Evolutionary conservation across 2,113 vertebrate species (phyloP).

Genomic region (Forbesichthys agassizii): DNA sequence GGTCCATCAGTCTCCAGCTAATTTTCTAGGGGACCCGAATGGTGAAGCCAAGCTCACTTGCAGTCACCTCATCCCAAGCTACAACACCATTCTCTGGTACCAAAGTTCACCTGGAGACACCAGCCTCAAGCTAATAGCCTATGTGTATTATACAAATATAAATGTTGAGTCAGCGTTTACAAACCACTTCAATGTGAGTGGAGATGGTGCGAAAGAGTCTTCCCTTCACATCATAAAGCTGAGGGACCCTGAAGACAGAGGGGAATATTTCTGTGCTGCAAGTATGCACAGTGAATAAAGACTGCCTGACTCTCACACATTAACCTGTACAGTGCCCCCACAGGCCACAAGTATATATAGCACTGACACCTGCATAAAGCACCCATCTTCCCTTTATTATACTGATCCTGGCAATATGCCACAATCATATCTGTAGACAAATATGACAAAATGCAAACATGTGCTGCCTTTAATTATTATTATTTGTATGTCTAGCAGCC

Average conservation of each 20-base stretch:
- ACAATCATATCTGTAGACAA: too few relatives aligned
- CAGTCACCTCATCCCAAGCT: constrained; percentile 21
- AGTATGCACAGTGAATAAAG: constrained; percentile 50
- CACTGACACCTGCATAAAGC: too few relatives aligned
- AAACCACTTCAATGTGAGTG: constrained; percentile 43
- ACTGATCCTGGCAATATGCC: too few relatives aligned
- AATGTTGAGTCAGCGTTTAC: not conserved
- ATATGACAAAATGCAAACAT: too few relatives aligned
- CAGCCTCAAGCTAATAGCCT: constrained; percentile 34
- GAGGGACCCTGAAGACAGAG: constrained; percentile 22
- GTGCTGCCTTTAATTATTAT: too few relatives aligned
- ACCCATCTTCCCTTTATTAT: too few relatives aligned
- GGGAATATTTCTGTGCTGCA: constrained; percentile 66
- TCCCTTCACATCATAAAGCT: constrained; percentile 25
- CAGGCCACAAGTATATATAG: too few relatives aligned
- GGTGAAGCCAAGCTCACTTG: constrained; percentile 25
- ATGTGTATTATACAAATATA: too few relatives aligned
- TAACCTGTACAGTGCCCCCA: too few relatives aligned
- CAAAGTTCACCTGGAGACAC: constrained; percentile 36
- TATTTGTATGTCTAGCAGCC: too few relatives aligned
- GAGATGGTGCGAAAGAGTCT: constrained; percentile 38
- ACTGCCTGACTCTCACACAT: not conserved
- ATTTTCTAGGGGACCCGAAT: constrained; percentile 15
- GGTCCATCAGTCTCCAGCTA: constrained; percentile 47
- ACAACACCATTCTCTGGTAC: constrained; percentile 63